Percentiles rank a stretch among this genome's conserved stretches.
Evolutionary conservation across 1,140 invertebrate genomes (phyloP).

Genomic region (Neodiprion fabricii): DNA sequence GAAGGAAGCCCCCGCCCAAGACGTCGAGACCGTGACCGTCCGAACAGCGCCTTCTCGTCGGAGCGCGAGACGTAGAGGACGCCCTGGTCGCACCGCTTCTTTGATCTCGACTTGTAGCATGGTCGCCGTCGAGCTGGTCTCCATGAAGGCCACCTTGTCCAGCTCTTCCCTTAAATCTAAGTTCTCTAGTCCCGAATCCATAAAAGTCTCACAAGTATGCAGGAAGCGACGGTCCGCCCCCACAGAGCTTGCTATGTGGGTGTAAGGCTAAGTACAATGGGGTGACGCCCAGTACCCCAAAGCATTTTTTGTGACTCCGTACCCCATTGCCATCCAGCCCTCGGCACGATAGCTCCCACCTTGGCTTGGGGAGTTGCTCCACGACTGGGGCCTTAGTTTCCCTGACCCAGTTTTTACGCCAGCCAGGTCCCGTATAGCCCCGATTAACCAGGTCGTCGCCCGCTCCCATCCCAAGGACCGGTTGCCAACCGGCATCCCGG

Average conservation of each 20-base stretch:
- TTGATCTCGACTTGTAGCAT: not conserved
- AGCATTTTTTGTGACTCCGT: conserved; percentile 19
- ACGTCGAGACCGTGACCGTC: too few relatives aligned
- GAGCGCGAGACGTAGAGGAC: conserved; percentile 12
- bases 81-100: not conserved
- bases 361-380: conserved; percentile 15
- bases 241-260: conserved; percentile 8
- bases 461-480: too few relatives aligned
- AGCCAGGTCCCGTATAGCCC: too few relatives aligned
- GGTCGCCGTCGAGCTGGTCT: not conserved
- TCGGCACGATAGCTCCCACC: not conserved
- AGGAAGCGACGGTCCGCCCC: conserved; percentile 6
- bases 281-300: conserved; percentile 18
- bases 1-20: too few relatives aligned
- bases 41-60: not conserved
- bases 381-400: too few relatives aligned
- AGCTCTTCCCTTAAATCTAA: too few relatives aligned
- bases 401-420: too few relatives aligned
- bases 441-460: too few relatives aligned
- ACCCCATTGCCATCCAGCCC: conserved; percentile 17
- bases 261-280: conserved; percentile 17
- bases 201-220: conserved; percentile 21
- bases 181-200: not conserved
- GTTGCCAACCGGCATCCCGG: too few relatives aligned
- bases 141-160: too few relatives aligned